These are phyloP conservation scores for Myiozetetes cayanensis DNA, from an alignment of 2,113 vertebrate genomes.

Conservation along the genomic window DNA sequence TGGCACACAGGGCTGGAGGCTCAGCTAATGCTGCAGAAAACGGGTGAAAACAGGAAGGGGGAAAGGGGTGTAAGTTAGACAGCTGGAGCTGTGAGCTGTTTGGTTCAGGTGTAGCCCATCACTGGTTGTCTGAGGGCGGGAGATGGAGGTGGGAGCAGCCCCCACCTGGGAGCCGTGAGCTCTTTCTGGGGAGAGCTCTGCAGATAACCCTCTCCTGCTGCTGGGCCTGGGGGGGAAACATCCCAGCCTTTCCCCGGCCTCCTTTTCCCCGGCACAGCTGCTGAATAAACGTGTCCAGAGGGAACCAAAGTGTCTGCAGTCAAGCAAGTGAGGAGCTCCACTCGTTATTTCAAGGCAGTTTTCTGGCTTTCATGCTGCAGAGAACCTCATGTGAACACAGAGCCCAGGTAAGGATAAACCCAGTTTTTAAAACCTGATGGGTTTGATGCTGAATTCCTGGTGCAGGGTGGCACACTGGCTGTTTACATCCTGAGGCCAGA, in stretches of 20 bases:
- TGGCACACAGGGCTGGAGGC: background rate
- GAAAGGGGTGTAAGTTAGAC: background rate
- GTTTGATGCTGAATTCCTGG: background rate
- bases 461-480: background rate
- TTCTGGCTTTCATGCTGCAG: background rate
- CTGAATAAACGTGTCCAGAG: rapidly evolving
- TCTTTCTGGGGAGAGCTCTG: background rate
- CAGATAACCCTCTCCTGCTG: background rate
- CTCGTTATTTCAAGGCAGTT: background rate
- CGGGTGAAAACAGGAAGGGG: background rate
- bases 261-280: background rate
- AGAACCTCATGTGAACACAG: background rate
- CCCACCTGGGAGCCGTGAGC: rapidly evolving
- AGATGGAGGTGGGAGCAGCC: background rate
- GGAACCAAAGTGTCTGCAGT: background rate
- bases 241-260: background rate
- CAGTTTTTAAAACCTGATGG: background rate
- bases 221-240: background rate
- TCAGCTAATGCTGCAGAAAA: background rate
- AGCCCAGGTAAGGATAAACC: background rate
- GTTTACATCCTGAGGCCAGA: background rate
- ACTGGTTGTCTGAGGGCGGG: background rate
- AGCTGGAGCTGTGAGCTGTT: background rate
- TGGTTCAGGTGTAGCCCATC: background rate
- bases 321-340: background rate